Percentiles rank a stretch among this genome's conserved stretches.
phyloP scores from a whole-genome alignment of 2,888 invertebrate species.

The Hypercompe scribonia region DNA sequence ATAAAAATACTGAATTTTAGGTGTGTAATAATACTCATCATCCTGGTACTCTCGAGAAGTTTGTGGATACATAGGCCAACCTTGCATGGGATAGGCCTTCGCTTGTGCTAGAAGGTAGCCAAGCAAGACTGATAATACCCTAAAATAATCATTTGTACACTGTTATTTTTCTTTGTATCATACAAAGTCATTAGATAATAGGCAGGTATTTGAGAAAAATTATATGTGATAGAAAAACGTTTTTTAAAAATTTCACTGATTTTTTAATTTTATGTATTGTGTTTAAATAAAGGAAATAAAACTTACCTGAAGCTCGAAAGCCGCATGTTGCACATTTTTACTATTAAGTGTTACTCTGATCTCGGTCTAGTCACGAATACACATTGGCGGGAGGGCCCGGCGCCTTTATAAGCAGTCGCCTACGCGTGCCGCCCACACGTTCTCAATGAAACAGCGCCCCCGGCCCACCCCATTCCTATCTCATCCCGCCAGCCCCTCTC shows the following conservation, averaged over 20 bases:
- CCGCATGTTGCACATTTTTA: conserved; percentile 76
- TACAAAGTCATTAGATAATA: neutral
- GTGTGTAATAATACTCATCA: conserved; percentile 86
- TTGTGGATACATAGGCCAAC: conserved; percentile 84
- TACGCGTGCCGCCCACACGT: conserved; percentile 88
- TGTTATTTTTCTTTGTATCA: conserved; percentile 9
- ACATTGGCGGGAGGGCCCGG: conserved; percentile 71
- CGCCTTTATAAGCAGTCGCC: conserved; percentile 82
- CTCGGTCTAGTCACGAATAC: conserved; percentile 75
- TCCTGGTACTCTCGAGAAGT: conserved; percentile 82
- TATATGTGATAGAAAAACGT: too few relatives aligned
- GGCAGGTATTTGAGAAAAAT: neutral
- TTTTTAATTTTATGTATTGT: neutral
- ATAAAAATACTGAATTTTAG: conserved; percentile 83
- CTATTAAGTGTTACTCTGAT: conserved; percentile 61
- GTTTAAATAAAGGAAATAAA: conserved; percentile 13
- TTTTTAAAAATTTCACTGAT: too few relatives aligned
- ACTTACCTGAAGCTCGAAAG: conserved; percentile 75
- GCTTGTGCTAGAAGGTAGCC: conserved; percentile 82
- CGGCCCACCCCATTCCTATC: conserved; percentile 55
- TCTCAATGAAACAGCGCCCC: conserved; percentile 88
- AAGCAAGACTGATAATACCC: conserved; percentile 75
- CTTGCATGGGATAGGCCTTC: conserved; percentile 77
- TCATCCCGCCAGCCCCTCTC: conserved; percentile 52
- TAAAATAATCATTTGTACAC: conserved; percentile 60